Evolutionary conservation across 2,113 vertebrate species (phyloP), one percentile per base, ranked within the genome.

Genomic region (Hucho hucho): DNA sequence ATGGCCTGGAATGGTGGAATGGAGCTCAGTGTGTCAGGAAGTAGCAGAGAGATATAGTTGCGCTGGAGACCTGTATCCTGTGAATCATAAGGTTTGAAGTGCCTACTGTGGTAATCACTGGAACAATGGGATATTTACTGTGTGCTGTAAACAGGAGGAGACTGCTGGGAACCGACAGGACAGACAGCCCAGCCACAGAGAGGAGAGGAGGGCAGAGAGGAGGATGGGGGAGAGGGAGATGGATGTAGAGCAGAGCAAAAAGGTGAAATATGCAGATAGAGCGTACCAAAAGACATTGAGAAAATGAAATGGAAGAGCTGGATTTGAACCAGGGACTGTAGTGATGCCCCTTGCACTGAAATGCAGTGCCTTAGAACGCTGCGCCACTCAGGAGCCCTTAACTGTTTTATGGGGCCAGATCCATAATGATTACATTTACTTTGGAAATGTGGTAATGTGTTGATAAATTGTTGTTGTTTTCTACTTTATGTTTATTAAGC

Each of bases 51-150:
- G 49, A 53, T 53, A 18, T 16, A 53, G 13, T 5, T 5, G 49
- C 49, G 5, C 68, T 63, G 74, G 74, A 77, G 75, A 74, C 71
- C 20, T 24, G 53, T 69, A 72, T 74, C 72, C 66, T 73, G 80
- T 78, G 79, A 81, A 79, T 84, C 79, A 81, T 26, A 64, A 61
- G 14, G 64, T 79, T 79, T 81, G 73, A 85, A 75, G 63, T 83
- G 78, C n/a, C 37, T 70, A 71, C 74, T 75, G 68, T 53, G 71
- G 68, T 70, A 77, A 79, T 75, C 49, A 29, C 24, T 74, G 69
- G 74, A 79, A 83, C 76, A 83, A 79, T 80, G 12, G 79, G 22
- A 56, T 77, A 13, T 22, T 18, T 37, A 59, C 13, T 65, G 43
- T 58, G 20, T 32, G 53, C 6, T 16, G 37, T 53, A 61, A 68